A percentile compares a stretch with the other conserved stretches of the same genome.
Evolutionary conservation across 2,888 invertebrate species (phyloP).

Genomic region (Conops quadrifasciatus): DNA sequence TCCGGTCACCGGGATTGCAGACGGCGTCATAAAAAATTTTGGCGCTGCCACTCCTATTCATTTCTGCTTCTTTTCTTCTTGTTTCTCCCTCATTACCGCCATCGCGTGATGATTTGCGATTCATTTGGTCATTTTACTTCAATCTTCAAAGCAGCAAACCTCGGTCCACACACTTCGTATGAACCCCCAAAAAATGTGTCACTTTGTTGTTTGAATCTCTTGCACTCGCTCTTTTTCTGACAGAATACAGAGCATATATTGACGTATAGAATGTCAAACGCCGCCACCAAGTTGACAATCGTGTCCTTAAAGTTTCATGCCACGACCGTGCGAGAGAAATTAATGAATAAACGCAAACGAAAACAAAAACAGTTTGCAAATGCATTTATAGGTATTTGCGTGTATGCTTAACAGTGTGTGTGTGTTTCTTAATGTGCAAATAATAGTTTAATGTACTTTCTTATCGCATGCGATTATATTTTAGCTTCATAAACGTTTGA

Average conservation of each 20-base stretch:
- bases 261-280: slow-evolving; percentile 10
- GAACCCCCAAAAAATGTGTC: too few species aligned
- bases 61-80: neutral
- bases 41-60: neutral
- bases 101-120: slow-evolving; percentile 19
- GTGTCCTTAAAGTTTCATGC: slow-evolving; percentile 28
- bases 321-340: slow-evolving; percentile 25
- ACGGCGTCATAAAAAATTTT: slow-evolving; percentile 11
- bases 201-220: neutral
- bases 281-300: slow-evolving; percentile 13
- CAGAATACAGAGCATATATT: neutral
- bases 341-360: slow-evolving; percentile 16
- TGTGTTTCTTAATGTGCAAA: neutral
- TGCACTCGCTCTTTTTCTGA: neutral
- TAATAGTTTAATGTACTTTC: neutral
- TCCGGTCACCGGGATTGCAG: neutral
- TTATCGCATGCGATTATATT: slow-evolving; percentile 34
- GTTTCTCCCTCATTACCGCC: too few species aligned
- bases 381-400: neutral
- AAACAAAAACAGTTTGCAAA: neutral
- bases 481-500: too few species aligned
- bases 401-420: slow-evolving; percentile 1
- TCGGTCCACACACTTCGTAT: too few species aligned
- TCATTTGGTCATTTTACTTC: slow-evolving; percentile 6
- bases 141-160: neutral